These are phyloP conservation scores for Seira ritae DNA, from an alignment of 2,888 invertebrate species.

Conservation along the genomic window DNA sequence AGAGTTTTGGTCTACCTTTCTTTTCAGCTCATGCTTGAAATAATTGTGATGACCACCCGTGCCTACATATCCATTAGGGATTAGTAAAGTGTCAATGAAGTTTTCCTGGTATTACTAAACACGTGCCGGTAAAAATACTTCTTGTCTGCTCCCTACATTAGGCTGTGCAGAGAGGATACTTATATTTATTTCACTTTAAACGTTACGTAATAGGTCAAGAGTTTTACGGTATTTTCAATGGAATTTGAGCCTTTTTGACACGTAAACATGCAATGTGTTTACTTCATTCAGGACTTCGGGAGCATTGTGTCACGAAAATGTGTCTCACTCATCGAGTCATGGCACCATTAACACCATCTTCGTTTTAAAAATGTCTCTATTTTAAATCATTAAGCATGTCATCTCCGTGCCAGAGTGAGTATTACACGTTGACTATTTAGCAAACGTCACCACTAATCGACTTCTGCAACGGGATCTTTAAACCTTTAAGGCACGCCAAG, in stretches of 20 bases:
- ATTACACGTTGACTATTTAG: slow-evolving; percentile 6
- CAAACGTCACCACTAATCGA: slow-evolving; percentile 57
- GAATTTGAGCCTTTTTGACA: slow-evolving; percentile 24
- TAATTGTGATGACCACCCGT: slow-evolving; percentile 70
- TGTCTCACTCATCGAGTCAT: slow-evolving; percentile 44
- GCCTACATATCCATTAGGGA: slow-evolving; percentile 70
- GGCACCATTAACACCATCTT: slow-evolving; percentile 48
- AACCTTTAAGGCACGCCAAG: neutral
- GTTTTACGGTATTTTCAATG: slow-evolving; percentile 23
- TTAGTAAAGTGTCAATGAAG: slow-evolving; percentile 68
- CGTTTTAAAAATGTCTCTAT: slow-evolving; percentile 37
- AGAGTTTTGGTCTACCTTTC: slow-evolving; percentile 68
- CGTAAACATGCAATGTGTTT: slow-evolving; percentile 57
- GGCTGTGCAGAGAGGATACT: neutral
- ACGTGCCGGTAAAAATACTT: slow-evolving; percentile 61
- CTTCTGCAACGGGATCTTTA: slow-evolving; percentile 21
- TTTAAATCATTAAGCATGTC: slow-evolving; percentile 42
- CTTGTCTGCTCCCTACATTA: slow-evolving; percentile 15
- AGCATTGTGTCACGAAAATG: slow-evolving; percentile 27
- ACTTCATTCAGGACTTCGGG: slow-evolving; percentile 34
- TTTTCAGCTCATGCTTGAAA: slow-evolving; percentile 36
- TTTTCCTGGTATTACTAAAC: slow-evolving; percentile 52
- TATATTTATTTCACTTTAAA: neutral
- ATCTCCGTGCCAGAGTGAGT: neutral
- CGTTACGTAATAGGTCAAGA: slow-evolving; percentile 41